phyloP scores from a whole-genome alignment of 2,113 vertebrate genomes.

The Columbina picui region DNA sequence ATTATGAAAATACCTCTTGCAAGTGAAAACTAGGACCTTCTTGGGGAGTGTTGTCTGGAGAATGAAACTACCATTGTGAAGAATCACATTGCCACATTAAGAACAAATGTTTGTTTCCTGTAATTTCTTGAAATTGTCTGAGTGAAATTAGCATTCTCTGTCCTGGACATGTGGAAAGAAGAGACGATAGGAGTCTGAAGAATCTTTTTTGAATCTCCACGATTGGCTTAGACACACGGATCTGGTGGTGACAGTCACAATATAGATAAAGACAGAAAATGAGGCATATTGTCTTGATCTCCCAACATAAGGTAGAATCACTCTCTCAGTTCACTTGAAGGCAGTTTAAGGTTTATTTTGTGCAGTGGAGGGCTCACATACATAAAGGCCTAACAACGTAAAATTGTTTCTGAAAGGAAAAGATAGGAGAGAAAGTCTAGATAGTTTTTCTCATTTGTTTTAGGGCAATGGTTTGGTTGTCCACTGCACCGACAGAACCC shows the following conservation, averaged over 20 bases:
- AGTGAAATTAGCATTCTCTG: neutral
- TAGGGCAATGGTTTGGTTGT: slow-evolving; percentile 82
- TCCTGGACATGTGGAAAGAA: neutral
- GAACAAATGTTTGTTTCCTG: neutral
- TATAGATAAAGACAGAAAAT: neutral
- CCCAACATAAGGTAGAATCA: neutral
- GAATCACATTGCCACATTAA: neutral
- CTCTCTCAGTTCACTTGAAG: neutral
- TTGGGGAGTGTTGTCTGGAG: neutral
- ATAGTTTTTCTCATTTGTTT: neutral
- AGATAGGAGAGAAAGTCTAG: neutral
- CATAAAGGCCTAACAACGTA: neutral
- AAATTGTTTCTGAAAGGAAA: neutral
- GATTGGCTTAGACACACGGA: neutral
- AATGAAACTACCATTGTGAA: neutral
- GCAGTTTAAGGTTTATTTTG: neutral
- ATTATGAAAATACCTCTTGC: neutral
- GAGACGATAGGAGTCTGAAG: neutral
- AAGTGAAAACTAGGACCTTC: neutral
- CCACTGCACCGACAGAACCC: slow-evolving; percentile 80
- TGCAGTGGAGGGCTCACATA: neutral
- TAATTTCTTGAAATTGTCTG: neutral
- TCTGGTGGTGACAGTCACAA: neutral
- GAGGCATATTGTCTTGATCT: neutral
- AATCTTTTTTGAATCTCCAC: neutral